Percentiles rank a stretch among this genome's conserved stretches.
phyloP scores from a whole-genome alignment of 2,888 invertebrate genomes.

The Pyrrhosoma nymphula region DNA sequence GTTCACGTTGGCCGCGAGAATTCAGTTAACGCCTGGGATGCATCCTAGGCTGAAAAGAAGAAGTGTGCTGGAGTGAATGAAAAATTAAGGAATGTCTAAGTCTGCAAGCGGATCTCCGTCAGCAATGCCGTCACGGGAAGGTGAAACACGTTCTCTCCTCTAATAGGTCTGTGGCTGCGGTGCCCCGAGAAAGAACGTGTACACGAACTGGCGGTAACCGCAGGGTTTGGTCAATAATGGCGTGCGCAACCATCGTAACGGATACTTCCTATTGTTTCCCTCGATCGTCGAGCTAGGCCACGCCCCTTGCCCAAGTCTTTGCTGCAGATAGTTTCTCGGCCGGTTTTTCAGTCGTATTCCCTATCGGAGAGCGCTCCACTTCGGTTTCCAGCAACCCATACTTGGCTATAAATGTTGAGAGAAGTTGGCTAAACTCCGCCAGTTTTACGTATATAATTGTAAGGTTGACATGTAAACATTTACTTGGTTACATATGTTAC shows the following conservation, averaged over 20 bases:
- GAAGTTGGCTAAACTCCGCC: too few relatives aligned
- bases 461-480: too few relatives aligned
- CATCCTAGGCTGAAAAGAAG: too few relatives aligned
- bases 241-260: not conserved
- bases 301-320: not conserved
- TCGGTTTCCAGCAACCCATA: too few relatives aligned
- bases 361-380: not conserved
- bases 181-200: not conserved
- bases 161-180: not conserved
- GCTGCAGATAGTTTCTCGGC: not conserved
- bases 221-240: constrained; percentile 42
- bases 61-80: not conserved
- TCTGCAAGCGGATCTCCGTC: not conserved
- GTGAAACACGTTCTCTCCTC: not conserved
- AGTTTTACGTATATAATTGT: too few relatives aligned
- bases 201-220: not conserved
- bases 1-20: too few relatives aligned
- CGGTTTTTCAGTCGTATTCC: not conserved
- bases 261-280: not conserved
- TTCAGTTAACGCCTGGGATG: too few relatives aligned
- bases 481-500: too few relatives aligned
- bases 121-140: not conserved
- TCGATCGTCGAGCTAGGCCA: not conserved
- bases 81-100: not conserved
- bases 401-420: too few relatives aligned